Evolutionary conservation across 2,113 vertebrate genomes (phyloP).

Genomic region (Psophia crepitans): DNA sequence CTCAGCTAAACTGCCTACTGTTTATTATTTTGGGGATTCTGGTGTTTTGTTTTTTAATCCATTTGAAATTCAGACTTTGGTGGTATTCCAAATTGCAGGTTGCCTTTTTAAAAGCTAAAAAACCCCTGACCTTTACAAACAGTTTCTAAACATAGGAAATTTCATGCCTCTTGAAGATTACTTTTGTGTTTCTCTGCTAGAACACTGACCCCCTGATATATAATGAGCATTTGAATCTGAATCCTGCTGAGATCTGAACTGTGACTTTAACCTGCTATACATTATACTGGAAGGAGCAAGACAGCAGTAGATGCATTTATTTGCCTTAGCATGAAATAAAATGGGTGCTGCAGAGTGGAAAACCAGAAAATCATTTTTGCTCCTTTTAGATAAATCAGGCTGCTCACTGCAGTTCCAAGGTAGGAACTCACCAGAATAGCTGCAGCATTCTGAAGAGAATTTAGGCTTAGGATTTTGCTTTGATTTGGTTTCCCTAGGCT

Average conservation of each 20-base stretch:
- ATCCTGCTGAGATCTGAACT: conserved; percentile 64
- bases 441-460: neutral
- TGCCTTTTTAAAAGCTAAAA: neutral
- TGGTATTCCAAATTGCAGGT: neutral
- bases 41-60: neutral
- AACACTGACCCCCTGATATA: conserved; percentile 48
- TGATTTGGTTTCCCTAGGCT: neutral
- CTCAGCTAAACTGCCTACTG: neutral
- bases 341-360: conserved; percentile 50
- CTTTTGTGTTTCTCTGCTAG: conserved; percentile 35
- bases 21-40: neutral
- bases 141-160: conserved; percentile 36
- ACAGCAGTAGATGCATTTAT: conserved; percentile 39
- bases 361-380: conserved; percentile 36
- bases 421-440: neutral
- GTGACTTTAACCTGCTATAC: conserved; percentile 39
- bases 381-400: conserved; percentile 31
- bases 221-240: conserved; percentile 57
- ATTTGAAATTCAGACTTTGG: neutral
- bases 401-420: neutral
- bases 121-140: neutral
- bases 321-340: conserved; percentile 56
- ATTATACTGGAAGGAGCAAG: neutral
- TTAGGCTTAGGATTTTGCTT: neutral
- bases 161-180: conserved; percentile 22